Evolutionary conservation across 2,888 invertebrate genomes (phyloP), one percentile per base, ranked within the genome.

Genomic region (Caenorhabditis sinica): DNA sequence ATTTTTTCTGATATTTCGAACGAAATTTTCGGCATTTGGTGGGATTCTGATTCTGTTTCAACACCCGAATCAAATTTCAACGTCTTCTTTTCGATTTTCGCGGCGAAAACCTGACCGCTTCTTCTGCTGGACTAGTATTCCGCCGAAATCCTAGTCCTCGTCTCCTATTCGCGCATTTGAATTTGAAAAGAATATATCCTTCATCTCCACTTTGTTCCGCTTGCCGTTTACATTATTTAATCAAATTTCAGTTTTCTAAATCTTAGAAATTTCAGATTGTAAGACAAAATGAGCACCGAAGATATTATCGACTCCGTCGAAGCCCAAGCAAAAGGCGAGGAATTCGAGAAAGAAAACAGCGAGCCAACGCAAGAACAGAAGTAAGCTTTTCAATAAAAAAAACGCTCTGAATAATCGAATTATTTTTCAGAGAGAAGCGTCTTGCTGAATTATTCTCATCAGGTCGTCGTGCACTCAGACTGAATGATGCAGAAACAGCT

Each of bases 381-480:
- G 71, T 71, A 9, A 56, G 25, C 53, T 28, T 51, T 13, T 45
- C 1, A 36, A 49, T 33, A 40, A 13, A 40, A 40, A 11, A 9
- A 15, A 49, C n/a, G 23, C n/a, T 11, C 28, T 4, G 15, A 30
- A 36, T 63, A 20, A 5, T 53, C 23, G 13, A 40, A 40, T 2
- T 11, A 11, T 11, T 6, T 40, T 73, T 51, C 61, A 81, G 81
- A 33, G 68, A 81, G 30, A n/a, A 53, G 9, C 49, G 60, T 17
- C 61, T 74, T 17, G 20, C 23, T 25, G 81, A 81, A 15, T n/a
- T 74, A 9, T 8, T 81, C 9, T 20, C 68, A 1, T 3, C 63
- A n/a, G 82, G 82, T 5, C 82, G 82, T 30, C 75, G 75, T 25
- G 69, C 45, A 17, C 33, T 82, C 9, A 75, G 40, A 23, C n/a